Conservation (phyloP, 2,797 vertebrate genomes). For the Pseudomugil gertrudae region DNA sequence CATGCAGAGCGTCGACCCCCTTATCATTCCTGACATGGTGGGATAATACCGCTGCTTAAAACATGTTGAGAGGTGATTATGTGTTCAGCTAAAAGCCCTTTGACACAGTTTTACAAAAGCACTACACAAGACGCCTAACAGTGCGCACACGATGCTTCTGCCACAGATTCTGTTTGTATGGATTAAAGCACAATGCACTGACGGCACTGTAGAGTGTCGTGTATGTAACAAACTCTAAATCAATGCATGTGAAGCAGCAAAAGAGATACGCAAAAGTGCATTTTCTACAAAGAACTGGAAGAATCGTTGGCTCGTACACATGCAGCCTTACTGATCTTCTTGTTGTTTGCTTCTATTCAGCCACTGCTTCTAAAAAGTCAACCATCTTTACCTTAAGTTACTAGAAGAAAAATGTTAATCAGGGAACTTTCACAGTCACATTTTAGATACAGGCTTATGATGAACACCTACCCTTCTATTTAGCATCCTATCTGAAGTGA, state of each 20-base stretch:
- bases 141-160: slow-evolving; percentile 16
- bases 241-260: slow-evolving; percentile 21
- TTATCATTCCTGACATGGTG: slow-evolving; percentile 10
- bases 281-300: not conserved
- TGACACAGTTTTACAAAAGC: slow-evolving; percentile 26
- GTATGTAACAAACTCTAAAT: slow-evolving; percentile 9
- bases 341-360: not conserved
- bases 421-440: too few relatives aligned
- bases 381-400: not conserved
- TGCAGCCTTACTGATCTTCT: not conserved
- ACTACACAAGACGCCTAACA: slow-evolving; percentile 18
- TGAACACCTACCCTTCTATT: too few relatives aligned
- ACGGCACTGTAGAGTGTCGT: slow-evolving; percentile 11
- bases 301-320: not conserved
- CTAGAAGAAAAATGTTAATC: too few relatives aligned
- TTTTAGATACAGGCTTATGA: too few relatives aligned
- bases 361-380: not conserved
- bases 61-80: slow-evolving; percentile 46
- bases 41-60: slow-evolving; percentile 18
- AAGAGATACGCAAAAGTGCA: not conserved
- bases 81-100: slow-evolving; percentile 42
- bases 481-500: not conserved
- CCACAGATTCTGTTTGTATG: slow-evolving; percentile 14
- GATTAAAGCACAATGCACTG: slow-evolving; percentile 24
- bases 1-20: slow-evolving; percentile 4